A percentile compares a stretch with the other conserved stretches of the same genome.
phyloP scores from a whole-genome alignment of 1,140 invertebrate genomes.

The Zelostemma sp. region DNA sequence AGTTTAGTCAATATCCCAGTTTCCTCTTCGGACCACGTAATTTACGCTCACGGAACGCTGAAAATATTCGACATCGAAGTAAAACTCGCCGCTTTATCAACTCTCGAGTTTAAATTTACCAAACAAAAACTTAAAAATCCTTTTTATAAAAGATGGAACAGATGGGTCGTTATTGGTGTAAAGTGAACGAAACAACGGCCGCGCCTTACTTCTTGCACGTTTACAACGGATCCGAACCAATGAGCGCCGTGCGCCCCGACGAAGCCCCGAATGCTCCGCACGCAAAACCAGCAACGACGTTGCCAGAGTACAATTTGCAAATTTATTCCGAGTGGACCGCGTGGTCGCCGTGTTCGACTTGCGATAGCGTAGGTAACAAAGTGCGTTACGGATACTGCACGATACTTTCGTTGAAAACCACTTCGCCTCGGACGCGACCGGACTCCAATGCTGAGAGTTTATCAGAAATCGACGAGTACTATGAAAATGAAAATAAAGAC shows the following conservation, averaged over 20 bases:
- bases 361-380: slow-evolving; percentile 70
- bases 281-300: slow-evolving; percentile 31
- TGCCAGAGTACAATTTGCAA: slow-evolving; percentile 57
- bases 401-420: slow-evolving; percentile 48
- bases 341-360: slow-evolving; percentile 75
- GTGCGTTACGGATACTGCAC: slow-evolving; percentile 72
- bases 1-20: slow-evolving; percentile 46
- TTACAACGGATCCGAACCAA: slow-evolving; percentile 50
- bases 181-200: slow-evolving; percentile 58
- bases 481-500: no score
- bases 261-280: slow-evolving; percentile 29
- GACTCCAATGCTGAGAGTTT: no score
- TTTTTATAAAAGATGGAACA: slow-evolving; percentile 40
- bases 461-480: no score
- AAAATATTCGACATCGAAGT: slow-evolving; percentile 67
- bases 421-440: no score
- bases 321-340: slow-evolving; percentile 71
- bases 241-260: slow-evolving; percentile 49
- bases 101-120: neutral
- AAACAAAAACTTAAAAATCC: neutral
- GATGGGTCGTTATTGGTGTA: slow-evolving; percentile 70
- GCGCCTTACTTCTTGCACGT: slow-evolving; percentile 69
- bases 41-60: slow-evolving; percentile 63
- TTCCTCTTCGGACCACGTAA: slow-evolving; percentile 60
- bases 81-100: slow-evolving; percentile 4